Percentiles rank a stretch among this genome's conserved stretches.
phyloP scores from a whole-genome alignment of 2,888 invertebrate species.

The Pandemis heparana region DNA sequence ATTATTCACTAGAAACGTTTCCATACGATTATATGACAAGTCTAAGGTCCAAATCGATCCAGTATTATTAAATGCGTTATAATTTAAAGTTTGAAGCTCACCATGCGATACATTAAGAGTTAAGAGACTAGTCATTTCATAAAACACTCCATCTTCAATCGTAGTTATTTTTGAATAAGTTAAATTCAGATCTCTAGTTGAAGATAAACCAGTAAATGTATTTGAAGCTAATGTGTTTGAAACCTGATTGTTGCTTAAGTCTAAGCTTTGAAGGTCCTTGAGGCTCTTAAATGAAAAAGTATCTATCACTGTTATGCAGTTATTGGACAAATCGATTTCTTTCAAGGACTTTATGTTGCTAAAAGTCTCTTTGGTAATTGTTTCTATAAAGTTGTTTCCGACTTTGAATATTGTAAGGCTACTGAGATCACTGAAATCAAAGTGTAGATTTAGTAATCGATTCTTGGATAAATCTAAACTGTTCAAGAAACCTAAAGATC shows the following conservation, averaged over 20 bases:
- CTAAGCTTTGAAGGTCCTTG: conserved; percentile 34
- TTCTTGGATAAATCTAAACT: conserved; percentile 37
- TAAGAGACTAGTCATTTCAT: conserved; percentile 31
- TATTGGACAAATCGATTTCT: conserved; percentile 26
- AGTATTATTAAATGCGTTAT: conserved; percentile 21
- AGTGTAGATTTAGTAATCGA: conserved; percentile 15
- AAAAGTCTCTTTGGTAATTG: conserved; percentile 9
- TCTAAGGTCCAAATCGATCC: conserved; percentile 13
- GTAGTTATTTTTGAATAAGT: conserved; percentile 29
- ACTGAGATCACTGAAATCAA: conserved; percentile 16
- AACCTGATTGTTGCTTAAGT: conserved; percentile 43
- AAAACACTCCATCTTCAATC: conserved; percentile 43
- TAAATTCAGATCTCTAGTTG: conserved; percentile 34
- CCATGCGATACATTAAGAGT: conserved; percentile 16
- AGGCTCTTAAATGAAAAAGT: conserved; percentile 41
- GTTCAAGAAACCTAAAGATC: conserved; percentile 1
- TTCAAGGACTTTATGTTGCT: neutral
- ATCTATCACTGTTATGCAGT: conserved; percentile 36
- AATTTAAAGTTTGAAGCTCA: conserved; percentile 5
- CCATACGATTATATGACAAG: conserved; percentile 19
- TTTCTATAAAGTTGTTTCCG: conserved; percentile 1
- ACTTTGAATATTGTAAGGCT: conserved; percentile 1
- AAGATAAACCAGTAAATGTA: conserved; percentile 38
- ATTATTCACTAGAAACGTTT: conserved; percentile 16
- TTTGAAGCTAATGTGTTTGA: conserved; percentile 29